Evolutionary conservation across 64 coral and sea anemone genomes (phyloP), one percentile per base, ranked within the genome.

Genomic region (Catalaphyllia jardinei): DNA sequence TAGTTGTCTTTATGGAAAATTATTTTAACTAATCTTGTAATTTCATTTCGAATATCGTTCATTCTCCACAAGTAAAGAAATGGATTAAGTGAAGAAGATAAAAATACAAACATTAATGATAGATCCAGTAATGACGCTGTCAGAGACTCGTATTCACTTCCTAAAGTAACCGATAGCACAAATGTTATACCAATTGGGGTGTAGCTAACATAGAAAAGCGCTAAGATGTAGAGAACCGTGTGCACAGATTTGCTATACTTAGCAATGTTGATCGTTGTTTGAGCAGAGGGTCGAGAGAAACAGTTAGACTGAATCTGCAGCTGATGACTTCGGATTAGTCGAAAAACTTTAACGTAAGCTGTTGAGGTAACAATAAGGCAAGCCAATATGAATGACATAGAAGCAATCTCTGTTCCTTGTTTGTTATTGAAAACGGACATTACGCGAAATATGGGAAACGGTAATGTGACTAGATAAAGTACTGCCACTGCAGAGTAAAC

Each of bases 41-140:
- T 16, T 57, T 57, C 54, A 57, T 57, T 57, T 57, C 54, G 54
- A 13, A 57, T 57, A 57, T 57, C 54, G 54, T 16, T 57, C 54
- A 57, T 57, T 57, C 54, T 57, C 54, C 54, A 57, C 54, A 57
- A 77, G 39, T 77, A 52, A 52, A 77, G 75, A n/a, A 77, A 4
- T 24, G 75, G 75, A 77, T 77, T 77, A 13, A 77, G 10, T 24
- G 75, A 52, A 12, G 75, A 77, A n/a, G 75, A 77, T 39, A 77
- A 77, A 24, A 46, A 77, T 52, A 52, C 50, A 4, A 77, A 22
- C 20, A 46, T n/a, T 8, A 77, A 22, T 11, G 75, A 77, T 9
- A 22, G 4, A 52, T 77, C 22, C 1, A 10, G 19, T 22, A 77
- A 2, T 52, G 54, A 16, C 54, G 10, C 1, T 13, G 54, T 57